Conservation (phyloP, 1,140 invertebrate genomes). For the Meloidogyne hapla region DNA sequence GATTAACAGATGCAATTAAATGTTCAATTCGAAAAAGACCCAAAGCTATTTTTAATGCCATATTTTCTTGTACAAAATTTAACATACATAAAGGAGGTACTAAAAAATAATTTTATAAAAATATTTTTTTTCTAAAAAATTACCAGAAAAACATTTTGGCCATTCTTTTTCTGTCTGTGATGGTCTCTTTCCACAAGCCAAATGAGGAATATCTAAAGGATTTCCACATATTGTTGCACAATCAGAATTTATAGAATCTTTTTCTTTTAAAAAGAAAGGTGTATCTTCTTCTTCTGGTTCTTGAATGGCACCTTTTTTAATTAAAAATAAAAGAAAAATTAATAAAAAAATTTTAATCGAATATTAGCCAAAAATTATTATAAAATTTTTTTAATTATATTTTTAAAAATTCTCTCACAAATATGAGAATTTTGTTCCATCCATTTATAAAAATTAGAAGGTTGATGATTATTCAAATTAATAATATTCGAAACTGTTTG, state of each 20-base stretch:
- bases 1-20: neutral
- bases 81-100: slow-evolving; percentile 20
- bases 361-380: no score
- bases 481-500: neutral
- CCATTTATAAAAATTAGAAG: slow-evolving; percentile 18
- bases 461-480: neutral
- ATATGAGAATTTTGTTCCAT: slow-evolving; percentile 24
- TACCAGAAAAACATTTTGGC: slow-evolving; percentile 12
- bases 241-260: slow-evolving; percentile 3
- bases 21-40: slow-evolving; percentile 1
- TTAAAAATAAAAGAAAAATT: neutral
- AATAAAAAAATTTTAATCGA: no score
- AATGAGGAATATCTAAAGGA: neutral
- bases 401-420: neutral
- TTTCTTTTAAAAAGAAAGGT: slow-evolving; percentile 14
- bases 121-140: neutral
- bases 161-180: neutral
- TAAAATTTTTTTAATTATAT: no score
- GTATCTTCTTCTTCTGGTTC: neutral
- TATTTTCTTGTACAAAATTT: slow-evolving; percentile 23
- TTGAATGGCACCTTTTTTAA: neutral
- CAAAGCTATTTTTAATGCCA: neutral
- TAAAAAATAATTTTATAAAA: neutral
- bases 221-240: slow-evolving; percentile 19
- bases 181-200: neutral